Evolutionary conservation across 1,140 invertebrate genomes (phyloP), one percentile per base, ranked within the genome.

Genomic region (Temnothorax longispinosus): DNA sequence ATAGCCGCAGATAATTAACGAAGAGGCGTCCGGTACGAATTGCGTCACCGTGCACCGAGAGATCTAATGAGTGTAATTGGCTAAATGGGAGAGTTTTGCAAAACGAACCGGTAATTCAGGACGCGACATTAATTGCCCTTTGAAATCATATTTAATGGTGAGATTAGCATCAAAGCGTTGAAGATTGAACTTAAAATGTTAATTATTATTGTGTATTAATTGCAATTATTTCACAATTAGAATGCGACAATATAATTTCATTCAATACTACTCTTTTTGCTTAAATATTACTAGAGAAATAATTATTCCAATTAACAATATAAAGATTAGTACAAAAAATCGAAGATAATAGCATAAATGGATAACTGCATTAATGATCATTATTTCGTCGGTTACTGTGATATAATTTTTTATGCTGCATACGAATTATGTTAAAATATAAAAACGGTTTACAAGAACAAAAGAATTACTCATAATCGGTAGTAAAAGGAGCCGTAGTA

Each of bases 391-490:
- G 7, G 15, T 32, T 38, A 15, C 47, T 41, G 35, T 15, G 58
- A 64, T 4, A 18, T 32, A 65, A 35, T 11, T 52, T 5, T 52
- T 52, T 52, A 47, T 50, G 18, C n/a, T 18, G 52, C 38, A 3
- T 41, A 8, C 27, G 11, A 60, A 32, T 65, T 41, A 35, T 21
- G 27, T 64, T 38, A 52, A 32, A 52, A 78, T n/a, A n/a, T n/a
- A n/a, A 65, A 50, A 54, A 72, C 65, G 27, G 3, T 10, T 18
- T 27, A 6, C 10, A 4, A 47, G 64, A 3, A 44, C n/a, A 18
- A 76, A 75, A 67, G 75, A 62, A 81, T 56, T 69, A 86, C 38
- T 89, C 82, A 86, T 90, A 88, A 90, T 87, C 69, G 74, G 78
- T 54, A 60, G 44, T 27, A 54, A 47, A 54, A 15, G 44, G 27